Conservation (phyloP, 2,888 invertebrate species). For the Sepiola atlantica region DNA sequence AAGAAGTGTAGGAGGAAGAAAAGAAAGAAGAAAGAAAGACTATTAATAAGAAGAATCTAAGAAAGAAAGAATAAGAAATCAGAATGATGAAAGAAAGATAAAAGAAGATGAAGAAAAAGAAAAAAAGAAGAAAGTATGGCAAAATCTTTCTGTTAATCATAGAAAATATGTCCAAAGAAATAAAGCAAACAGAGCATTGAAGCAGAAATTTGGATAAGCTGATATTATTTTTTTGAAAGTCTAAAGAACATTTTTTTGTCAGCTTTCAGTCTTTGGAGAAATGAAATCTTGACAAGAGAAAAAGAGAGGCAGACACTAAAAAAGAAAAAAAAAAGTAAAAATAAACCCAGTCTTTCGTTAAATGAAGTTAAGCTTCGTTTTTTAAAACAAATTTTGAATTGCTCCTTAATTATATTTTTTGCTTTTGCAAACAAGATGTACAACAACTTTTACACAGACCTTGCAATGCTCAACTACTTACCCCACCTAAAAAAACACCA, state of each 20-base stretch:
- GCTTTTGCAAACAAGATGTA: background rate
- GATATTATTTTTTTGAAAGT: constrained; percentile 32
- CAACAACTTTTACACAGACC: background rate
- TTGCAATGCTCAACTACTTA: background rate
- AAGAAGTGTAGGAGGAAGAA: too few relatives aligned
- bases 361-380: background rate
- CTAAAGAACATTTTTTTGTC: background rate
- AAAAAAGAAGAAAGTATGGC: background rate
- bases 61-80: background rate
- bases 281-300: background rate
- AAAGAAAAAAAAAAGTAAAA: background rate
- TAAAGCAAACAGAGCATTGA: background rate
- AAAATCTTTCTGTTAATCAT: background rate
- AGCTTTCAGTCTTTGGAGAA: background rate
- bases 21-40: background rate
- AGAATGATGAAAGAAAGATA: background rate
- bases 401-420: background rate
- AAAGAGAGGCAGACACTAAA: background rate
- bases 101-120: background rate
- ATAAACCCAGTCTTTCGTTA: background rate
- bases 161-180: constrained; percentile 18
- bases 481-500: too few relatives aligned
- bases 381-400: background rate
- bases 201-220: constrained; percentile 21
- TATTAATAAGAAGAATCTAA: background rate